Conservation (phyloP, 2,888 invertebrate genomes). For the Amorpha juglandis region DNA sequence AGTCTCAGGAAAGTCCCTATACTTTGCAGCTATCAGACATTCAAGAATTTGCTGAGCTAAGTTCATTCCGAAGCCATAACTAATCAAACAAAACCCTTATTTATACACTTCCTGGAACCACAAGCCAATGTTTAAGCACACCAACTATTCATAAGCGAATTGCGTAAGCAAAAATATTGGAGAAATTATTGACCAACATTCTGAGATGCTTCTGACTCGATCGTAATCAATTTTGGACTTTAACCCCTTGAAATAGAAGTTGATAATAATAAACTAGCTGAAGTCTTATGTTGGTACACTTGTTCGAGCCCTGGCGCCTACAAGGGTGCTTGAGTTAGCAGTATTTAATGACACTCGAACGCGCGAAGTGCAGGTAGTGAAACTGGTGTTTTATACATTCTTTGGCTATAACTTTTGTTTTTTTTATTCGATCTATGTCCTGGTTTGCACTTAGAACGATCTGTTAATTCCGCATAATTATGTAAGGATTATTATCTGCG, state of each 20-base stretch:
- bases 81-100: not conserved
- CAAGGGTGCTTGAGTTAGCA: conserved; percentile 63
- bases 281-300: conserved; percentile 39
- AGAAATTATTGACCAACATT: conserved; percentile 19
- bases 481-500: too few species aligned
- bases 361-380: conserved; percentile 45
- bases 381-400: conserved; percentile 40
- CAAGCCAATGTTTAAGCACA: not conserved
- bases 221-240: conserved; percentile 27
- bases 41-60: not conserved
- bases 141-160: conserved; percentile 13
- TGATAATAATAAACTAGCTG: not conserved
- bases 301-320: conserved; percentile 65
- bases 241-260: conserved; percentile 28
- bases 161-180: conserved; percentile 25
- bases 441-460: too few species aligned
- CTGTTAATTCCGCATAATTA: too few species aligned
- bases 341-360: conserved; percentile 42
- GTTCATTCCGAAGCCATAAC: not conserved
- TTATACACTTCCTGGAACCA: conserved; percentile 1
- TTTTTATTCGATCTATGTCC: too few species aligned
- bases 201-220: not conserved
- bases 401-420: conserved; percentile 26
- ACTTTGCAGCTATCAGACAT: not conserved
- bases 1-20: conserved; percentile 1